Evolutionary conservation across 1,140 invertebrate genomes (phyloP), one percentile per base, ranked within the genome.

Genomic region (Wasmannia auropunctata): DNA sequence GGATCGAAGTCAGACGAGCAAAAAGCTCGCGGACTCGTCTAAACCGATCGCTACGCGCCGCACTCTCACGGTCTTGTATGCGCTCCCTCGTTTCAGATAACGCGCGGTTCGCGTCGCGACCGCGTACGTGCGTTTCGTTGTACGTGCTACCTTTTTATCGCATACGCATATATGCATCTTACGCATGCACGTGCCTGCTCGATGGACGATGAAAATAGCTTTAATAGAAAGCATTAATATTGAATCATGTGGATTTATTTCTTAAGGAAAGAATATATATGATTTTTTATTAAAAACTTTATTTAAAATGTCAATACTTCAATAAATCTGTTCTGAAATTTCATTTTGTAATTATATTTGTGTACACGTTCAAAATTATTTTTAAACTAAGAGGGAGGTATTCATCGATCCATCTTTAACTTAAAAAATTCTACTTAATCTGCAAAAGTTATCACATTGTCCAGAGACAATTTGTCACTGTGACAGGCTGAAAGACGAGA

Each of bases 1-100:
- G 84, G 88, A 81, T 88, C 87, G 40, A 6, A 69, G 49, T 25
- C 63, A 65, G 88, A 88, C 84, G 87, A 88, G 87, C 77, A 89
- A 89, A 88, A 89, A 89, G 76, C 87, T 89, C 77, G 79, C 51
- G 19, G 65, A 69, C 87, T 89, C 87, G 84, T 89, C 88, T 88
- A 86, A 88, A 83, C 77, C 70, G 88, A 89, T 89, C 72, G 87
- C 88, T 76, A 70, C 3, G 63, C 46, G 54, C 83, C 19, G 46
- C 76, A 88, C 87, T 89, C 87, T 86, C 87, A 88, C 83, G 87
- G 60, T 89, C 40, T 56, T 80, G 40, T 37, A 46, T 46, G 40
- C 25, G 74, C 37, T 28, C 49, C 69, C 51, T 88, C 87, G 43
- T 89, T 89, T 86, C 87, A 89, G 88, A 89, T 89, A 89, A 89